Percentiles rank a stretch among this genome's conserved stretches.
These are phyloP conservation scores for Netelia virgata DNA, from an alignment of 2,888 invertebrate genomes.

Conservation along the genomic window DNA sequence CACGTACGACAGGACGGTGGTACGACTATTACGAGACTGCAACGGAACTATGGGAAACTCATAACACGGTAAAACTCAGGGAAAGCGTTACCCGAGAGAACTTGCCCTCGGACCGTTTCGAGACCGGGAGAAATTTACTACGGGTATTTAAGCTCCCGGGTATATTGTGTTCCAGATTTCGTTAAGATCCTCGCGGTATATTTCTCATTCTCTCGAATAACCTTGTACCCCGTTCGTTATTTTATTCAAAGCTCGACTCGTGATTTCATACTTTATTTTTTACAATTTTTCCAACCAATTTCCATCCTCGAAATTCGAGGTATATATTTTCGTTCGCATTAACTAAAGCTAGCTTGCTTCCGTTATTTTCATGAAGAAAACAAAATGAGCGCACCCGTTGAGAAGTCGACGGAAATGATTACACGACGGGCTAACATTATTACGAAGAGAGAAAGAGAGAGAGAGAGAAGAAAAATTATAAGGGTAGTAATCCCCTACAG, in stretches of 20 bases:
- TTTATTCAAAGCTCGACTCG: conserved; percentile 5
- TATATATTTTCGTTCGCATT: conserved; percentile 17
- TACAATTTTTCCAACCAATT: conserved; percentile 10
- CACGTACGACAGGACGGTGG: neutral
- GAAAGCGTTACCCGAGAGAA: conserved; percentile 9
- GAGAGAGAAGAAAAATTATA: too few species aligned
- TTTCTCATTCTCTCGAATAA: conserved; percentile 1
- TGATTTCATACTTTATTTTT: neutral
- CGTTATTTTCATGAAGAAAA: too few species aligned
- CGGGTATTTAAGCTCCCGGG: conserved; percentile 38
- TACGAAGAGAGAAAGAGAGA: too few species aligned
- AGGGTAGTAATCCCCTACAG: neutral
- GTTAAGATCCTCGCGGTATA: conserved; percentile 27
- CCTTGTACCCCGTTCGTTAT: neutral
- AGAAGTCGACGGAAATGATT: too few species aligned
- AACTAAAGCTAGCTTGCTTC: too few species aligned
- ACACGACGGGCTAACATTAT: too few species aligned
- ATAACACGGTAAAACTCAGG: conserved; percentile 36
- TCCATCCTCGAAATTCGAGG: conserved; percentile 4
- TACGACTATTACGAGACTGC: neutral
- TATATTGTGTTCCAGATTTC: conserved; percentile 55
- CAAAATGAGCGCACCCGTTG: too few species aligned
- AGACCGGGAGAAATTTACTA: conserved; percentile 43
- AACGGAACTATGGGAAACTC: conserved; percentile 45
- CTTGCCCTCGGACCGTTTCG: neutral